Base-by-base conservation (phyloP, 2,113 vertebrate genomes). In the Pelobates fuscus region DNA sequence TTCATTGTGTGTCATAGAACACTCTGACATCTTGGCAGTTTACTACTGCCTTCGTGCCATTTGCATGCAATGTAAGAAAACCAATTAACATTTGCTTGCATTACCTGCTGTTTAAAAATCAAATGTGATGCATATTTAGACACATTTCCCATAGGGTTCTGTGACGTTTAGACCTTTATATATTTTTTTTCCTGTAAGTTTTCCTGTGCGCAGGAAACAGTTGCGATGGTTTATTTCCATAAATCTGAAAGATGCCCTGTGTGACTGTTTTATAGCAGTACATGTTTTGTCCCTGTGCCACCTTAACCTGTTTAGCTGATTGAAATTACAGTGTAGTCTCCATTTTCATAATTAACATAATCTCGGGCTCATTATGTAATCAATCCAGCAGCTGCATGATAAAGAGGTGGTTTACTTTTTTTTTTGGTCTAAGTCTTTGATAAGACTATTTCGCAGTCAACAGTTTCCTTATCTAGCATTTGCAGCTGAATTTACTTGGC, bases 271-370 rank as follows among this genome's bases (percentile, higher is more conserved):
- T 37, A 37, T 37, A 37, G 10, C 5, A 37, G 10, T 37, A 37
- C 32, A 37, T 10, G 74, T 68, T 30, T 64, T 77, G 65, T 71
- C 59, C 77, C 62, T 20, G 62, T 77, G 32, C 68, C 73, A 32
- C 59, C 70, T 44, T 63, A 43, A 52, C 58, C 63, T 67, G 62
- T 65, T 54, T 80, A 71, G 77, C 55, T 77, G 76, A 81, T 77
- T 85, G 79, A 82, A 82, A 82, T 81, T 77, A 82, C 78, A 79
- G 80, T 82, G 44, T 77, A 69, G 81, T 82, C 84, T 84, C 37
- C 73, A 83, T 84, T 83, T 84, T 81, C 20, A 5, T 81, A 58
- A 84, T 86, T 83, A 85, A 72, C 82, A 84, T 87, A 87, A 86
- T 85, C 81, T 80, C 78, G 82, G 83, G 80, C 65, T 70, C 77